phyloP scores from a whole-genome alignment of 2,888 invertebrate genomes.

The Pharmacophagus antenor region DNA sequence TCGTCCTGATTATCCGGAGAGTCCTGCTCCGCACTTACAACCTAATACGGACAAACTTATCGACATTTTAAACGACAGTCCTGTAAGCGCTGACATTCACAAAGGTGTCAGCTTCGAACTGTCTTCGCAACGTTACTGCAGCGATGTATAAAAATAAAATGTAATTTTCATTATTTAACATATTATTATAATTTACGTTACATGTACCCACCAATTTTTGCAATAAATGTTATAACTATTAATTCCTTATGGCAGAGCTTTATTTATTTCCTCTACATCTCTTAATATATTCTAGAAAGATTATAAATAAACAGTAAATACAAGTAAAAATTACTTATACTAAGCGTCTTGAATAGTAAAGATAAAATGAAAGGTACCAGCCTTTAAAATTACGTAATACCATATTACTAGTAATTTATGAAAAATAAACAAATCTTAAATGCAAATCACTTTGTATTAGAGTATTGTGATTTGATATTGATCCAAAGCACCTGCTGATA shows the following conservation, averaged over 20 bases:
- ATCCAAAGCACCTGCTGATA: not conserved
- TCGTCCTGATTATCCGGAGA: conserved; percentile 71
- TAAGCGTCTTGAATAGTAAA: not conserved
- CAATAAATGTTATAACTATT: conserved; percentile 17
- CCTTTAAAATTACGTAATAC: not conserved
- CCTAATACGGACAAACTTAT: conserved; percentile 57
- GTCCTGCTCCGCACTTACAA: conserved; percentile 49
- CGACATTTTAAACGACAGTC: conserved; percentile 53
- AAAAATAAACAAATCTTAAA: not conserved
- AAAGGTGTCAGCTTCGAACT: conserved; percentile 62
- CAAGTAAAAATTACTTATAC: too few species aligned
- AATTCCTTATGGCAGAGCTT: not conserved
- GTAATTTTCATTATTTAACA: not conserved
- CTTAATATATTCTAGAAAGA: too few species aligned
- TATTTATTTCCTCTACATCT: too few species aligned
- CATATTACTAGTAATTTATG: not conserved
- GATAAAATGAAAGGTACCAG: not conserved
- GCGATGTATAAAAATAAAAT: conserved; percentile 51
- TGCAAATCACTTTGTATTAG: not conserved
- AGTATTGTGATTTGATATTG: not conserved
- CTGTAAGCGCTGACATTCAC: conserved; percentile 42
- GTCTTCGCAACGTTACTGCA: conserved; percentile 48
- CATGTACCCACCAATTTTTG: conserved; percentile 27
- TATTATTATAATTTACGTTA: conserved; percentile 6
- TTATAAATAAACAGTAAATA: too few species aligned